phyloP scores from a whole-genome alignment of 2,113 vertebrate genomes.

The Mobula birostris region DNA sequence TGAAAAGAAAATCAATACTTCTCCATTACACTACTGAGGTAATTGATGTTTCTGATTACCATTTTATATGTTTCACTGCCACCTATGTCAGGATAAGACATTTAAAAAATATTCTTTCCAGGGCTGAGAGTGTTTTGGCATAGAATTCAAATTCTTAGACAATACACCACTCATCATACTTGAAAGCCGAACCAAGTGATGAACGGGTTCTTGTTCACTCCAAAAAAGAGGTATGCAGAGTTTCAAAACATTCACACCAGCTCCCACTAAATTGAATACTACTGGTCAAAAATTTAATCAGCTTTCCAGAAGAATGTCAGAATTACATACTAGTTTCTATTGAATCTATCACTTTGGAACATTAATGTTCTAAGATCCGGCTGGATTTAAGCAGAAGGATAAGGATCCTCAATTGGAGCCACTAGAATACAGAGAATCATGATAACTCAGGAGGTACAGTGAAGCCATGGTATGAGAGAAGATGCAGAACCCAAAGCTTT shows the following conservation, averaged over 20 bases:
- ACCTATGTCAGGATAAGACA: not conserved
- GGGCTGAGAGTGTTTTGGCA: not conserved
- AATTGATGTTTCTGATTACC: not conserved
- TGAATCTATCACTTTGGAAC: not conserved
- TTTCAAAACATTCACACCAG: not conserved
- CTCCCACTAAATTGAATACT: not conserved
- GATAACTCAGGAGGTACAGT: not conserved
- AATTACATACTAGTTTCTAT: not conserved
- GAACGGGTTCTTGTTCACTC: not conserved
- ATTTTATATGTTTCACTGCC: not conserved
- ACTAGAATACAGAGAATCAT: not conserved
- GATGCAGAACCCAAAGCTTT: not conserved
- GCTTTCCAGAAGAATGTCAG: not conserved
- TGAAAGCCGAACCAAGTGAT: not conserved
- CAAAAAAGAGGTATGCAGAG: not conserved
- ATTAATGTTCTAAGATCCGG: not conserved
- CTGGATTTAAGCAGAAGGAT: not conserved
- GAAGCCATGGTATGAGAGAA: not conserved
- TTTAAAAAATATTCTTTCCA: not conserved
- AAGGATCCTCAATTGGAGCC: not conserved
- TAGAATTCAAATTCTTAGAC: not conserved
- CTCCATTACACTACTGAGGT: not conserved
- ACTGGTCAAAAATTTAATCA: not conserved
- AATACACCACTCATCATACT: not conserved
- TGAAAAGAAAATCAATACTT: not conserved